Evolutionary conservation across 2,797 vertebrate species (phyloP), one percentile per base, ranked within the genome.

Genomic region (Rhabdophis nuchalis): DNA sequence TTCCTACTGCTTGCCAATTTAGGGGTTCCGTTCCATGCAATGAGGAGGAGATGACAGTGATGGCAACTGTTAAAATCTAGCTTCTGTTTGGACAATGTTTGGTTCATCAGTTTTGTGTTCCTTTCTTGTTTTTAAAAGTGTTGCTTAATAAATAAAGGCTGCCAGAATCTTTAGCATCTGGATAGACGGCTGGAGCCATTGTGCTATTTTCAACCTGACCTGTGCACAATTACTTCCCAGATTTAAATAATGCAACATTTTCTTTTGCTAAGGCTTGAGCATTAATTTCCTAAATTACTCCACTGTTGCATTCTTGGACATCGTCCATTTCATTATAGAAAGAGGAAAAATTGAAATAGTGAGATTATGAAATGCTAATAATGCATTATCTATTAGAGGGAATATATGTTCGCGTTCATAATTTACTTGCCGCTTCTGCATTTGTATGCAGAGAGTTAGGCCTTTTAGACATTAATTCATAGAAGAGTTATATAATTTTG

Each of bases 351-450:
- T 6, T 88, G 77, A 89, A 90, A 88, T 52, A 92, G 13, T 58
- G 60, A 91, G 88, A 90, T 88, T 77, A 36, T 82, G 86, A 89
- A 86, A 88, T 88, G 86, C 50, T 54, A 32, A 85, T 89, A 95
- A 95, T 90, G 57, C 89, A 91, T 94, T 7, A 94, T 95, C 61
- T 93, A 7, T 93, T 89, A 92, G 92, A 77, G 85, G 36, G 60
- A 94, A 90, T 93, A 91, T 53, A 18, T 90, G 93, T 91, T 89
- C 36, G 50, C 61, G 57, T 93, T 93, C 89, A 91, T 92, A 60
- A 91, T 77, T 88, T 92, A 56, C 60, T 57, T 93, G 94, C 72
- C 57, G 72, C 46, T 86, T 58, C 29, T 89, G 93, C 77, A 50
- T 94, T 92, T 94, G 89, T 90, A 61, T 90, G 52, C 29, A 2